Base-by-base conservation (phyloP, 2,797 vertebrate species). In the Cygnus olor region DNA sequence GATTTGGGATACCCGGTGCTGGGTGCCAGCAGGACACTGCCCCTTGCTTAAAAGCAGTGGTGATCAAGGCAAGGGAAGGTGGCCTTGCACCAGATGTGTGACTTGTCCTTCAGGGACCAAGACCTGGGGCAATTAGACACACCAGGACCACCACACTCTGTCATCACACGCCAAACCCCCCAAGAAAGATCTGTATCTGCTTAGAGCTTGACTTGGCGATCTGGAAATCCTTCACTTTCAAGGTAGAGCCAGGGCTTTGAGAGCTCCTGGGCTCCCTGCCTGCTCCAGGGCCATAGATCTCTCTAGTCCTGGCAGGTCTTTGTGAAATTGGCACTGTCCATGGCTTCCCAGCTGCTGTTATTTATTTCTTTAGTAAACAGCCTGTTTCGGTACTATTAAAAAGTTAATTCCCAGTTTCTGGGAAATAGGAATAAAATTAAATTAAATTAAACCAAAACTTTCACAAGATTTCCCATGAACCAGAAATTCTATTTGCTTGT, bases 321-420 rank as follows among this genome's bases (percentile, higher is more conserved):
- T 57, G 25, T 11, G 49, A 85, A 92, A 79, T 19, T 90, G 38
- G 64, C 51, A 28, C 80, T 49, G 53, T 34, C 61, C 61, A 78
- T 1, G 0, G 58, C 73, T 63, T 91, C 70, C 91, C 93, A 91
- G 95, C 77, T 96, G 94, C 73, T 83, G 5, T 78, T 91, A 88
- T 91, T 96, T 95, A 94, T 86, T 95, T 90, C 45, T 65, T 78
- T 88, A 84, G 93, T 89, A 94, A 96, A 84, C 69, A 81, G 24
- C 0, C 1, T 74, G 20, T 61, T 92, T 54, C 58, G 12, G 45
- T 27, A 61, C 69, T 94, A 89, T 69, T 79, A 65, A 51, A 95
- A 89, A 91, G 77, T 88, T 95, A 65, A 94, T 93, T 94, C 68
- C 69, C 82, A 81, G 85, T 92, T 95, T 95, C 93, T 95, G 88